Evolutionary conservation across 2,113 vertebrate genomes (phyloP).

Genomic region (Desmodus rotundus): DNA sequence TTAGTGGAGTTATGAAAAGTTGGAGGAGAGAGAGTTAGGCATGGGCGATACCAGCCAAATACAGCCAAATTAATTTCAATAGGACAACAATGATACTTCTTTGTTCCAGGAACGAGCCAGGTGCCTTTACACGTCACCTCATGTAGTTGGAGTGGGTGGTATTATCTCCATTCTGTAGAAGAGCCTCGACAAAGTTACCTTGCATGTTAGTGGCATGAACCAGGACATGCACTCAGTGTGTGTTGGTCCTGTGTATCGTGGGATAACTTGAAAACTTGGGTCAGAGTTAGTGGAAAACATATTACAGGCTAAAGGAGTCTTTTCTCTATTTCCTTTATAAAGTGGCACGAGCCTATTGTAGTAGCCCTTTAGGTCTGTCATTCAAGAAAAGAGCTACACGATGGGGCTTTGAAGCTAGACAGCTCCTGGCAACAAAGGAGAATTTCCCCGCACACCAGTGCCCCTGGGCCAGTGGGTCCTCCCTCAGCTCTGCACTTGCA

Average conservation of each 20-base stretch:
- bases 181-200: background rate
- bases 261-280: background rate
- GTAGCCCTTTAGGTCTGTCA: background rate
- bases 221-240: background rate
- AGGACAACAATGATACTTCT: background rate
- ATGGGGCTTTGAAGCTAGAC: background rate
- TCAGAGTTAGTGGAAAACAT: background rate
- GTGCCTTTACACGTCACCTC: background rate
- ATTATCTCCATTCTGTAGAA: background rate
- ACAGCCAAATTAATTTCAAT: background rate
- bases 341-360: background rate
- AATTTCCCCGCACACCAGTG: background rate
- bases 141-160: background rate
- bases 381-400: background rate
- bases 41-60: background rate
- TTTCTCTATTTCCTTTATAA: constrained; percentile 1
- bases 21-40: background rate
- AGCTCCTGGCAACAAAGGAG: background rate
- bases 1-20: background rate
- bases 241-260: background rate
- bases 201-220: background rate
- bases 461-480: background rate
- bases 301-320: background rate
- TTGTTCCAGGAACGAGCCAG: background rate
- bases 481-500: background rate